phyloP scores from a whole-genome alignment of 2,888 invertebrate species.

The Leptinotarsa tumamoca region DNA sequence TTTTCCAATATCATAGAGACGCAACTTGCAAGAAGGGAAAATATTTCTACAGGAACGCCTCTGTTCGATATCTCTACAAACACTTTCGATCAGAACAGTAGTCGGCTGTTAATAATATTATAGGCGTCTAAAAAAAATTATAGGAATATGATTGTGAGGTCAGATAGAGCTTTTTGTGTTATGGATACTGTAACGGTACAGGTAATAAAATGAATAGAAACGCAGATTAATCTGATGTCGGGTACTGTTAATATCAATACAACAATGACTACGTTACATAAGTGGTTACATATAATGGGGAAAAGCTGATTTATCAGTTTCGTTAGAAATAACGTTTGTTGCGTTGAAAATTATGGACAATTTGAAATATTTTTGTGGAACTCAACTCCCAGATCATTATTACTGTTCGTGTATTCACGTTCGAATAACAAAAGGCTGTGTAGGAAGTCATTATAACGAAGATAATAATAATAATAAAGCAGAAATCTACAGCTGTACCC shows the following conservation, averaged over 20 bases:
- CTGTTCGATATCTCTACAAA: constrained; percentile 9
- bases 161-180: constrained; percentile 34
- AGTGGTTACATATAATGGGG: constrained; percentile 19
- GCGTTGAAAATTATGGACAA: constrained; percentile 8
- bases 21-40: no score
- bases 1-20: no score
- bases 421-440: no score
- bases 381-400: constrained; percentile 1
- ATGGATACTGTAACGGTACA: constrained; percentile 40
- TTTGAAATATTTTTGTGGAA: background rate
- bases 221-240: constrained; percentile 30
- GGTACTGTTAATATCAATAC: constrained; percentile 32
- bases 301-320: constrained; percentile 23
- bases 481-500: no score
- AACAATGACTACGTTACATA: constrained; percentile 27
- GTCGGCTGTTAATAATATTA: constrained; percentile 23
- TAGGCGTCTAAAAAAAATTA: constrained; percentile 18
- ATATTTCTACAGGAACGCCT: background rate
- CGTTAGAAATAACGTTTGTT: constrained; percentile 11
- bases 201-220: constrained; percentile 27
- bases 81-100: constrained; percentile 16
- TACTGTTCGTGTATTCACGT: background rate
- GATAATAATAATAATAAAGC: no score
- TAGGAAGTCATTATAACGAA: no score
- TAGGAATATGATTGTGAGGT: constrained; percentile 35